Evolutionary conservation across 92 coral and sea anemone genomes (phyloP).

Genomic region (Phenganax marumi): DNA sequence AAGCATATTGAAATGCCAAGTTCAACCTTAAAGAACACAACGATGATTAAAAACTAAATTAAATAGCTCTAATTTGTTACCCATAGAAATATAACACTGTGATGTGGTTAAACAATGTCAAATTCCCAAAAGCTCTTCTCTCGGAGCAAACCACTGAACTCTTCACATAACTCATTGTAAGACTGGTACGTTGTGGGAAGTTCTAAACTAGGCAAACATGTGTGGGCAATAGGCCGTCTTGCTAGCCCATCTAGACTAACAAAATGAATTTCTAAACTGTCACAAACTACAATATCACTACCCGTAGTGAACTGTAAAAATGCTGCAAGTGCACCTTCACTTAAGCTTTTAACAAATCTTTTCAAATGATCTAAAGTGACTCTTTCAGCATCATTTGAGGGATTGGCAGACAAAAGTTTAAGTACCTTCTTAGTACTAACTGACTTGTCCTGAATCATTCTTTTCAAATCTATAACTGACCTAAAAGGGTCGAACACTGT

Average conservation of each 20-base stretch:
- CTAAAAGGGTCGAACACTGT: constrained; percentile 56
- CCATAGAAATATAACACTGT: too few relatives aligned
- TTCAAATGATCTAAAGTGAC: constrained; percentile 49
- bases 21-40: too few relatives aligned
- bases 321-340: constrained; percentile 35
- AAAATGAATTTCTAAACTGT: constrained; percentile 49
- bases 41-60: too few relatives aligned
- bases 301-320: constrained; percentile 59
- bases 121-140: constrained; percentile 58
- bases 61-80: too few relatives aligned
- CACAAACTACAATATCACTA: constrained; percentile 52
- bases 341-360: constrained; percentile 46
- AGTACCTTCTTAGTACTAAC: constrained; percentile 61
- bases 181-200: constrained; percentile 59
- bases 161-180: constrained; percentile 61
- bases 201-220: constrained; percentile 59
- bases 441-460: constrained; percentile 32
- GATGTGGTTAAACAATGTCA: constrained; percentile 26
- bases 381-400: constrained; percentile 50
- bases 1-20: too few relatives aligned
- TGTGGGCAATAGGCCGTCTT: constrained; percentile 55
- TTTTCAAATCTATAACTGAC: constrained; percentile 46
- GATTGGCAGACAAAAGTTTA: constrained; percentile 51
- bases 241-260: constrained; percentile 50
- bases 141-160: constrained; percentile 43